Conservation (phyloP, 2,888 invertebrate species). For the Habroteleia sp. region DNA sequence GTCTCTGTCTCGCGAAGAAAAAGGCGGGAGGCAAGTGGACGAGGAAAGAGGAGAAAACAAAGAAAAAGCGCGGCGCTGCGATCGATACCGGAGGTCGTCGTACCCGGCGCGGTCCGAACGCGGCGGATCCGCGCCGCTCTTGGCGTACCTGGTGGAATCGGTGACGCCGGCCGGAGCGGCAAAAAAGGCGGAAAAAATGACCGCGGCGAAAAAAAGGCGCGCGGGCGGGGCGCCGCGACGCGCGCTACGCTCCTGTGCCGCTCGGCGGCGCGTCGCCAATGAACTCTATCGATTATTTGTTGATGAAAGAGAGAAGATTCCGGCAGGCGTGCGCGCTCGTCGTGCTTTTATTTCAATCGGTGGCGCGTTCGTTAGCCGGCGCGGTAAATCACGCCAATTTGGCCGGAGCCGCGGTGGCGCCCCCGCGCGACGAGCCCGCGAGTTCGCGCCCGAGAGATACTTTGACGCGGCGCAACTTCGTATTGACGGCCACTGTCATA, state of each 20-base stretch:
- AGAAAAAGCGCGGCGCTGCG: slow-evolving; percentile 55
- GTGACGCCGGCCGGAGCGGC: no score
- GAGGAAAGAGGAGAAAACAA: slow-evolving; percentile 64
- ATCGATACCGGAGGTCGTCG: slow-evolving; percentile 64
- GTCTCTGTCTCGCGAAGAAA: slow-evolving; percentile 47
- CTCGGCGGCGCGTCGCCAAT: slow-evolving; percentile 44
- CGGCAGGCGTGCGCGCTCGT: slow-evolving; percentile 11
- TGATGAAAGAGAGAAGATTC: slow-evolving; percentile 50
- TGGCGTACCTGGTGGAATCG: no score
- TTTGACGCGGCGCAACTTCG: slow-evolving; percentile 29
- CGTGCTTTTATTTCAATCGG: slow-evolving; percentile 42
- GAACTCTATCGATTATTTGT: slow-evolving; percentile 59
- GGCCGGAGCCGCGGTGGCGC: slow-evolving; percentile 16
- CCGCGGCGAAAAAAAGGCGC: not conserved
- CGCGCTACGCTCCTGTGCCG: slow-evolving; percentile 8
- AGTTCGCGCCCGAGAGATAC: slow-evolving; percentile 22
- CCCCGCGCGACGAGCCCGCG: slow-evolving; percentile 11
- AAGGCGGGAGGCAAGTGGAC: slow-evolving; percentile 51
- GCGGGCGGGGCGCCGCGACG: not conserved
- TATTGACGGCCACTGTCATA: slow-evolving; percentile 51
- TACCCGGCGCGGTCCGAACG: slow-evolving; percentile 59
- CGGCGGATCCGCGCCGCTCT: slow-evolving; percentile 26
- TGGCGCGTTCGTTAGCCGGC: slow-evolving; percentile 42
- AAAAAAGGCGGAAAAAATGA: slow-evolving; percentile 11
- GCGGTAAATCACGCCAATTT: slow-evolving; percentile 37